Base-by-base conservation (phyloP, 2,797 vertebrate genomes). In the Diplodus puntazzo region DNA sequence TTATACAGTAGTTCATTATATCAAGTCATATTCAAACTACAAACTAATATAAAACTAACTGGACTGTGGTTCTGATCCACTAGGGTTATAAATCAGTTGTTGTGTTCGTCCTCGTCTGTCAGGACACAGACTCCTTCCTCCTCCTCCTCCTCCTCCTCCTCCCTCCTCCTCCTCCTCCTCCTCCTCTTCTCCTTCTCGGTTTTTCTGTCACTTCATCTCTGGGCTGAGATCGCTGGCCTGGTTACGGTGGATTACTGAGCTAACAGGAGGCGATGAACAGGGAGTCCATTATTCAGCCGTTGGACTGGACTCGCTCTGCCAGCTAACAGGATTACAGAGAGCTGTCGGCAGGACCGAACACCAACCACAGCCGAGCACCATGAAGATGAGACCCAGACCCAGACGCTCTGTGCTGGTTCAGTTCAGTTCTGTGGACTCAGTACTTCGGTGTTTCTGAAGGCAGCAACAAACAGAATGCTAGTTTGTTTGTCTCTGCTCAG, bases 291-390 rank as follows among this genome's bases (percentile, higher is more conserved):
- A 50, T 70, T 73, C 67, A 64, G 80, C 63, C 25, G 58, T 70
- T 14, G 20, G 74, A 20, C 54, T 27, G 64, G 68, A 62, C 45
- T 42, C 14, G 49, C 67, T 75, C 52, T 23, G 52, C 58, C 48
- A 39, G 64, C 64, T 84, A 78, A 86, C 76, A 75, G 79, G 84
- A 88, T 86, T 79, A 80, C 48, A 10, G 55, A 62, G 59, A 59
- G 69, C 77, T 27, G 16, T 46, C 10, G 45, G 67, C 30, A 4
- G 42, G 65, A 45, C 52, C 14, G 17, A 49, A 20, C 17, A 49
- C 17, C 18, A 49, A 52, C n/a, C n/a, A 4, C n/a, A 52, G 50
- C 50, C 20, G 3, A 52, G 50, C 50, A 52, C 11, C 50, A 52
- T 0, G 50, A 21, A 52, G 8, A 48, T 45, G 43, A 34, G 30